Evolutionary conservation across 2,797 vertebrate species (phyloP), one percentile per base, ranked within the genome.

Genomic region (Hozukius guyotensis): DNA sequence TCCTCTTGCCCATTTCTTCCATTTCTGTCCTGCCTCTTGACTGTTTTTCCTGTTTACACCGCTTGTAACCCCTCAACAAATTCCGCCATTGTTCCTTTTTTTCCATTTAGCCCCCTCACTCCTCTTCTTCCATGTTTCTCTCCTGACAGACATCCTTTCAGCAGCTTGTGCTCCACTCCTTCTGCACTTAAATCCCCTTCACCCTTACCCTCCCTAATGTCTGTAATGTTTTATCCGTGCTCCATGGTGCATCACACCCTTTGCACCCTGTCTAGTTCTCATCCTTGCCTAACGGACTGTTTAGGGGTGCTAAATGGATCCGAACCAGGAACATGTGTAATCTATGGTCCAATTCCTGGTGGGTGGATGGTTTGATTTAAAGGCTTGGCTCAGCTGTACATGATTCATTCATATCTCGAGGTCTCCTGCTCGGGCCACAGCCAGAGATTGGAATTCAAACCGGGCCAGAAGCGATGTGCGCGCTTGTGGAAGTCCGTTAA

Each of bases 251-350:
- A 4, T 62, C n/a, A 60, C 79, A 70, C 62, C 56, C 38, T 63
- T 75, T 65, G 65, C 55, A 64, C 67, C 18, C 20, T 38, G 29
- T 81, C 62, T 14, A 34, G 59, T 68, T 85, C 81, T 72, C 57
- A 65, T 64, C 24, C 61, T 64, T 68, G 75, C 75, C 76, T 83
- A 86, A 83, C 78, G 18, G 74, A 82, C 38, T 87, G 68, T 81
- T 72, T 59, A 79, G 49, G 46, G 61, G 18, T 69, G 74, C 78
- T 87, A 84, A 89, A 92, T 90, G 77, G 84, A 88, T 89, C 90
- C 61, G 82, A 89, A 88, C 81, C 68, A 71, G 71, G 62, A 81
- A 82, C 83, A 81, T 72, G 75, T 77, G 71, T 82, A 66, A 31
- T 69, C 69, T 56, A 0, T 49, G 42, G 68, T 80, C 55, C 27